phyloP scores from a whole-genome alignment of 2,888 invertebrate genomes.

The Stomorhina lunata region DNA sequence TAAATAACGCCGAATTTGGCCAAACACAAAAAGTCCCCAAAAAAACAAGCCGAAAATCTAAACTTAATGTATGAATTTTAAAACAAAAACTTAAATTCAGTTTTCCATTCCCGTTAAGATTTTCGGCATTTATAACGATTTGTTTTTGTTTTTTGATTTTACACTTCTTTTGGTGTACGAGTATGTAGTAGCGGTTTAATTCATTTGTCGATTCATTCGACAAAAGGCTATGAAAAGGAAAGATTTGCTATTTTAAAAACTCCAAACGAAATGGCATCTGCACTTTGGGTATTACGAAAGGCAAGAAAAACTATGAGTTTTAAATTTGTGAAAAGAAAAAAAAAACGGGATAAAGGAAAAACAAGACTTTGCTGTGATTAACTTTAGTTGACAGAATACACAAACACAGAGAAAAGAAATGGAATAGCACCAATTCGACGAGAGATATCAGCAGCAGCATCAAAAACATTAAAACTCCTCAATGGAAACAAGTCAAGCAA shows the following conservation, averaged over 20 bases:
- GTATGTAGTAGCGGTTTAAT: constrained; percentile 26
- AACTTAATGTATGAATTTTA: constrained; percentile 24
- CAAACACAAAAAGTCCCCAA: background rate
- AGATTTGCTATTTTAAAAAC: constrained; percentile 34
- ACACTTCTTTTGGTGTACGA: background rate
- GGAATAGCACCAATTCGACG: background rate
- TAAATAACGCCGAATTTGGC: background rate
- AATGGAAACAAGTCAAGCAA: constrained; percentile 1
- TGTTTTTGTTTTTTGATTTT: constrained; percentile 12
- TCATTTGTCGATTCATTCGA: constrained; percentile 1
- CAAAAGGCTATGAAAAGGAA: constrained; percentile 48
- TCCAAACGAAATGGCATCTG: constrained; percentile 51
- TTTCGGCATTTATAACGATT: constrained; percentile 23
- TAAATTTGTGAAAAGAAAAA: constrained; percentile 40
- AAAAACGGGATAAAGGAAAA: background rate
- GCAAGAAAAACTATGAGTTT: constrained; percentile 20
- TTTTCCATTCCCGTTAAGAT: constrained; percentile 33
- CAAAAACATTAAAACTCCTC: background rate
- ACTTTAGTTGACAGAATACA: constrained; percentile 54
- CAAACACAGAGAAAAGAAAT: background rate
- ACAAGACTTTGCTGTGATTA: constrained; percentile 58
- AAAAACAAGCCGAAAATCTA: background rate
- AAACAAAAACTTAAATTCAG: constrained; percentile 25
- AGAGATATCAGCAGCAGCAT: constrained; percentile 37
- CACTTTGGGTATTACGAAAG: constrained; percentile 36